These are phyloP conservation scores for Anas bernieri DNA, from an alignment of 2,797 vertebrate species.

Conservation along the genomic window DNA sequence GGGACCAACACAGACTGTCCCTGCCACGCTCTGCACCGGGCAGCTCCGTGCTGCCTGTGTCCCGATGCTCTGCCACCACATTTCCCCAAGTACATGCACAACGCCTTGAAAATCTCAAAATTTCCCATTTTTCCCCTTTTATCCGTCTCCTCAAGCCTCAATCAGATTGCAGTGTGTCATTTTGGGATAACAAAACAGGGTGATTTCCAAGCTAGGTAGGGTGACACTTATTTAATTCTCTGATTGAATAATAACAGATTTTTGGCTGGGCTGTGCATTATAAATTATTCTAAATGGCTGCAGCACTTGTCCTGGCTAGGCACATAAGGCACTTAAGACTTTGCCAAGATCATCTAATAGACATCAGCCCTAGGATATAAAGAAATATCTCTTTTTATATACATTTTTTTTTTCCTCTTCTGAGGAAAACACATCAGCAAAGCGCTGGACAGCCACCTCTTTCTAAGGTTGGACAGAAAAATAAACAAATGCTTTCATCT, in stretches of 20 bases:
- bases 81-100: not conserved
- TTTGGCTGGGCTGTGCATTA: not conserved
- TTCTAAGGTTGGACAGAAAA: not conserved
- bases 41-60: not conserved
- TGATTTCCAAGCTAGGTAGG: not conserved
- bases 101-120: accelerated
- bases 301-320: constrained; percentile 28
- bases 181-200: not conserved
- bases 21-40: not conserved
- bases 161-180: not conserved
- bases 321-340: constrained; percentile 17
- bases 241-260: constrained; percentile 4
- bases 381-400: not conserved
- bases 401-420: not conserved
- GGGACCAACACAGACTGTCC: not conserved
- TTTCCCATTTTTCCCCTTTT: not conserved
- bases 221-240: not conserved
- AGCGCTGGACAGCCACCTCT: not conserved
- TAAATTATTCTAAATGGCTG: constrained; percentile 6
- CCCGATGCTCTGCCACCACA: not conserved
- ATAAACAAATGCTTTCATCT: not conserved
- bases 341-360: constrained; percentile 23
- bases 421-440: not conserved
- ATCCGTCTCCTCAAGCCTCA: not conserved
- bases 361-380: not conserved